Base-by-base conservation (phyloP, 2,888 invertebrate genomes). In the Tribolium freemani region DNA sequence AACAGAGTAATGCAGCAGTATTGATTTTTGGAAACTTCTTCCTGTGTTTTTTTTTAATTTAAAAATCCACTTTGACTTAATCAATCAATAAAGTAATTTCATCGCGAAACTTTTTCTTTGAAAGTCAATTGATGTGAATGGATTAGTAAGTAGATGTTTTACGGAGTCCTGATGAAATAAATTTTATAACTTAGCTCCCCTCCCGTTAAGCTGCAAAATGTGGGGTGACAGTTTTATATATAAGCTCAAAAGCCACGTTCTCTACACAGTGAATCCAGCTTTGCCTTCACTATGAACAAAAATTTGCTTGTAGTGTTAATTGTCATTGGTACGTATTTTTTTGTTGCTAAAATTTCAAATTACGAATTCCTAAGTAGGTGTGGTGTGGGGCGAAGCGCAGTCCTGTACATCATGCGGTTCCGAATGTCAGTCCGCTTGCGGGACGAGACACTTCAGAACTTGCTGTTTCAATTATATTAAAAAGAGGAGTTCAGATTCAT, bases 381-480 rank as follows among this genome's bases (percentile, higher is more conserved):
- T 84, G 0, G 79, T 88, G 0, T 88, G 88, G 87, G 88, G 89
- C 6, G 88, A 90, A n/a, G 87, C 87, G 0, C 83, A 90, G n/a
- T 89, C 91, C 0, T 93, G 93, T 78, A 90, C 91, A 79, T 91
- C 91, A 1, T 93, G 93, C 76, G 93, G 93, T 1, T 88, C 89
- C 3, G 92, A 93, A 83, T 93, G 93, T 76, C 87, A 89, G 8
- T 87, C 90, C 0, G 90, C 91, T 0, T 93, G 93, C 76, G 92
- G 93, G 1, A 93, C 93, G 0, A 87, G 91, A 1, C 90, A 91
- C 80, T 93, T 93, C 84, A 87, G 92, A 2, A 90, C 92, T 0
- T 93, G 93, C 84, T 93, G 93, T 83, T 92, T 92, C 87, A 93
- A 93, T 86, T 93, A 92, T 80, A 85, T 93, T 77, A 89, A 89